A percentile compares a stretch with the other conserved stretches of the same genome.
phyloP scores from a whole-genome alignment of 35 echinoderm and acorn worm species.

The Lytechinus variegatus region DNA sequence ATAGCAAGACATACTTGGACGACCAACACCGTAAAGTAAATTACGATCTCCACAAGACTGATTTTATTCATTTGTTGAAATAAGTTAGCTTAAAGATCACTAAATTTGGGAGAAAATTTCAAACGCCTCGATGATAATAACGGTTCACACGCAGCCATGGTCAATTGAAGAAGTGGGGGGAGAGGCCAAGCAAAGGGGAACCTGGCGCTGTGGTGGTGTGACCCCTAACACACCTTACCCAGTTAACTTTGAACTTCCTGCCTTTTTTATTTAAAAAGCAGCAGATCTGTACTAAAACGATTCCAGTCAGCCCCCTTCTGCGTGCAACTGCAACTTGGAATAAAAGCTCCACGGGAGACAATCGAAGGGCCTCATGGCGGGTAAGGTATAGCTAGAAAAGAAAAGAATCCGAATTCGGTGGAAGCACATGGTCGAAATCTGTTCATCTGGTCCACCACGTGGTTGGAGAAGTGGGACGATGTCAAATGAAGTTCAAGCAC shows the following conservation, averaged over 20 bases:
- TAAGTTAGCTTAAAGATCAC: too few species aligned
- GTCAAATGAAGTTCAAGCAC: not conserved
- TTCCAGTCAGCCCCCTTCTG: not conserved
- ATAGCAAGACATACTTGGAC: too few species aligned
- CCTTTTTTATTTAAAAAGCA: constrained; percentile 27
- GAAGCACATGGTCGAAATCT: not conserved
- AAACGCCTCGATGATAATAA: too few species aligned
- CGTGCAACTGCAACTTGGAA: not conserved
- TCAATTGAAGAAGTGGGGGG: not conserved
- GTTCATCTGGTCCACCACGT: not conserved
- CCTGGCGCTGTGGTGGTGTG: not conserved
- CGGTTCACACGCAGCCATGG: not conserved
- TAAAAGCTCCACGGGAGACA: not conserved
- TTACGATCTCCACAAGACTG: too few species aligned
- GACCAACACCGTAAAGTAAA: too few species aligned
- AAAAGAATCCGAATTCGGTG: not conserved
- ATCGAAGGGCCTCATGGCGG: not conserved
- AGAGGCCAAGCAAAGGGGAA: not conserved
- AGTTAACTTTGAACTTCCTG: constrained; percentile 46
- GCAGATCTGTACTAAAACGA: not conserved
- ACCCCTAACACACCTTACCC: not conserved
- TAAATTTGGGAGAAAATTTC: too few species aligned
- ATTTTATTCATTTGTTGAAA: too few species aligned
- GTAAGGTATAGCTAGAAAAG: not conserved
- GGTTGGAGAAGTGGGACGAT: not conserved